Percentiles rank a stretch among this genome's conserved stretches.
These are phyloP conservation scores for Halichondria panicea DNA, from an alignment of 37 sponge, comb jelly and placozoan species.

Conservation along the genomic window DNA sequence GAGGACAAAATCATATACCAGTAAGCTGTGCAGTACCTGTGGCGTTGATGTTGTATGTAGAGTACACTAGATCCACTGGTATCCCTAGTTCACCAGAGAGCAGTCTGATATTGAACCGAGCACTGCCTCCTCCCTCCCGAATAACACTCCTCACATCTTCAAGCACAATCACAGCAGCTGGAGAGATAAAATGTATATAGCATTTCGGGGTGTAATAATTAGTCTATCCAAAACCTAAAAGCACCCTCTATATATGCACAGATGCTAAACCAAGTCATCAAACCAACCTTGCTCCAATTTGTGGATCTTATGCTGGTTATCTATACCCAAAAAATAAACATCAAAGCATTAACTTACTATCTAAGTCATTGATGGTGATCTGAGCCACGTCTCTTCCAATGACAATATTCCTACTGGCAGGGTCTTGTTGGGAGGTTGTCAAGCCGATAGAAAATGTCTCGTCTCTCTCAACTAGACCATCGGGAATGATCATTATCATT, in stretches of 20 bases:
- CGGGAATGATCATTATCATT: neutral
- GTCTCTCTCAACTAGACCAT: neutral
- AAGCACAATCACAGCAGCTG: neutral
- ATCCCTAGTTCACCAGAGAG: neutral
- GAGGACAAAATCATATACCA: neutral
- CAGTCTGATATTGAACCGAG: neutral
- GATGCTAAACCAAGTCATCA: neutral
- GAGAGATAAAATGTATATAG: no score
- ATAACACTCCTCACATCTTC: neutral
- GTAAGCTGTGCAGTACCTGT: neutral
- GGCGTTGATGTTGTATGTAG: constrained; percentile 3
- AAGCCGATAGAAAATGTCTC: neutral
- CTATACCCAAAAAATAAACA: no score
- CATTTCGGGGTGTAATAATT: no score
- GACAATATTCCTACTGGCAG: no score
- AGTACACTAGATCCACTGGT: neutral
- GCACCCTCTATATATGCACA: neutral
- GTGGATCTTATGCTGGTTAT: no score
- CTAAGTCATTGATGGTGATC: no score
- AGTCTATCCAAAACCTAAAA: neutral
- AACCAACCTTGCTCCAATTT: neutral
- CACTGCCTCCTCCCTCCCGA: constrained; percentile 18
- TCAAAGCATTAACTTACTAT: no score
- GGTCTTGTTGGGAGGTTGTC: no score
- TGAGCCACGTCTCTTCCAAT: no score